Percentiles rank a stretch among this genome's conserved stretches.
Evolutionary conservation across 2,888 invertebrate genomes (phyloP).

Genomic region (Drosophila prostipennis): DNA sequence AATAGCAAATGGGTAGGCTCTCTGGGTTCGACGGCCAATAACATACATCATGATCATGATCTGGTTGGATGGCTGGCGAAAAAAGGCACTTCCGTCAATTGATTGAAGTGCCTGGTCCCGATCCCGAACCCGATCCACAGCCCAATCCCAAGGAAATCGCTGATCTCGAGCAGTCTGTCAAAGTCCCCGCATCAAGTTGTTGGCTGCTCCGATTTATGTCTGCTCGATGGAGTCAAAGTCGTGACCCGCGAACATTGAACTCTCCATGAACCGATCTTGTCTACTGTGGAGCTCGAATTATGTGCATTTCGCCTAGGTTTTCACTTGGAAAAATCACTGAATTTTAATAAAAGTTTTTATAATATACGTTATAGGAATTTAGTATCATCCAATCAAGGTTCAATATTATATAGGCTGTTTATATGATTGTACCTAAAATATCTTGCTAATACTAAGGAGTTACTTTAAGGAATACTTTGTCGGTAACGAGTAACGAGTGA

Average conservation of each 20-base stretch:
- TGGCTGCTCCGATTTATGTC: constrained; percentile 46
- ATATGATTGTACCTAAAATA: too few relatives aligned
- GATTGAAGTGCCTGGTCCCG: constrained; percentile 47
- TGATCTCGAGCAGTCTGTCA: constrained; percentile 31
- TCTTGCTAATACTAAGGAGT: too few relatives aligned
- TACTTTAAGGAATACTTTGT: too few relatives aligned
- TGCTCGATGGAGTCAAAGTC: constrained; percentile 60
- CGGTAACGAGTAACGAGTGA: too few relatives aligned
- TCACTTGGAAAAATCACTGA: constrained; percentile 2
- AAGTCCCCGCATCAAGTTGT: constrained; percentile 28
- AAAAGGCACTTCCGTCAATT: constrained; percentile 48
- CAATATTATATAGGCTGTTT: too few relatives aligned
- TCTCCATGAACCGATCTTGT: constrained; percentile 41
- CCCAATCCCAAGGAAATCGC: constrained; percentile 3
- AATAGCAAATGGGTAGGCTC: constrained; percentile 71
- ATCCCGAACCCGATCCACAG: not conserved
- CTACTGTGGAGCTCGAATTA: constrained; percentile 19
- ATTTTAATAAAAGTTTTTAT: too few relatives aligned
- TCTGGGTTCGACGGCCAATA: constrained; percentile 51
- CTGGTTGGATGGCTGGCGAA: constrained; percentile 11
- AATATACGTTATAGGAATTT: too few relatives aligned
- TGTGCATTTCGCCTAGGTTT: not conserved
- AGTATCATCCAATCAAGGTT: too few relatives aligned
- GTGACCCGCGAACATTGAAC: constrained; percentile 83
- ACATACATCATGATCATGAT: constrained; percentile 61